Percentiles rank a stretch among this genome's conserved stretches.
Conservation (phyloP, 2,888 invertebrate species). For the Leptogaster cylindrica region DNA sequence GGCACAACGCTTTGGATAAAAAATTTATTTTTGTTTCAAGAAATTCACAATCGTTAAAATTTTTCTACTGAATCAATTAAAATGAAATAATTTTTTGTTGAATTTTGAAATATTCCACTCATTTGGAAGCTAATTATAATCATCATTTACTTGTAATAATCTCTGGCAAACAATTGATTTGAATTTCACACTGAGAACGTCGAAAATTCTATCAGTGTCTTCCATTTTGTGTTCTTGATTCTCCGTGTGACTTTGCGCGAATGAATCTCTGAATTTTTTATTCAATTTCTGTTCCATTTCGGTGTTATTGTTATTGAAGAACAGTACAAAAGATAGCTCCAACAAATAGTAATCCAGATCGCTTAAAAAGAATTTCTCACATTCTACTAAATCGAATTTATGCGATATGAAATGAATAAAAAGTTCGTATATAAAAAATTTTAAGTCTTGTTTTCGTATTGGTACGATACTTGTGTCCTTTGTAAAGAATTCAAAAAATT, state of each 20-base stretch:
- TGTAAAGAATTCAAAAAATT: conserved; percentile 62
- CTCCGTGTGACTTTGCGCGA: conserved; percentile 34
- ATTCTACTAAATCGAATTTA: conserved; percentile 57
- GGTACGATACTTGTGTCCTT: conserved; percentile 62
- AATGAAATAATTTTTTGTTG: background rate
- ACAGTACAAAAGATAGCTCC: conserved; percentile 60
- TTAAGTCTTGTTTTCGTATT: conserved; percentile 58
- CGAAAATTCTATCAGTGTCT: conserved; percentile 60
- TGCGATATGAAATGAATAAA: conserved; percentile 58
- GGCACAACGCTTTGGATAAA: conserved; percentile 18
- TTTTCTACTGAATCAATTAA: background rate
- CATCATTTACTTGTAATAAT: conserved; percentile 15
- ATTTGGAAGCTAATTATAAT: conserved; percentile 11
- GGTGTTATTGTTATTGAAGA: conserved; percentile 58
- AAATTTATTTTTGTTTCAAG: background rate
- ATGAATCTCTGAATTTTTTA: conserved; percentile 43
- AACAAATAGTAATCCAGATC: conserved; percentile 61
- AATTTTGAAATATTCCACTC: too few species aligned
- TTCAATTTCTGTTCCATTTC: conserved; percentile 51
- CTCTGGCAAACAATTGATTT: conserved; percentile 61
- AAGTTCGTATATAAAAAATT: conserved; percentile 60
- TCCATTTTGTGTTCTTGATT: conserved; percentile 53
- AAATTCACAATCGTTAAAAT: background rate
- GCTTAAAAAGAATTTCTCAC: conserved; percentile 59
- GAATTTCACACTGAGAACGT: conserved; percentile 60